Evolutionary conservation across 2,113 vertebrate genomes (phyloP).

Genomic region (Tragelaphus imberbis): DNA sequence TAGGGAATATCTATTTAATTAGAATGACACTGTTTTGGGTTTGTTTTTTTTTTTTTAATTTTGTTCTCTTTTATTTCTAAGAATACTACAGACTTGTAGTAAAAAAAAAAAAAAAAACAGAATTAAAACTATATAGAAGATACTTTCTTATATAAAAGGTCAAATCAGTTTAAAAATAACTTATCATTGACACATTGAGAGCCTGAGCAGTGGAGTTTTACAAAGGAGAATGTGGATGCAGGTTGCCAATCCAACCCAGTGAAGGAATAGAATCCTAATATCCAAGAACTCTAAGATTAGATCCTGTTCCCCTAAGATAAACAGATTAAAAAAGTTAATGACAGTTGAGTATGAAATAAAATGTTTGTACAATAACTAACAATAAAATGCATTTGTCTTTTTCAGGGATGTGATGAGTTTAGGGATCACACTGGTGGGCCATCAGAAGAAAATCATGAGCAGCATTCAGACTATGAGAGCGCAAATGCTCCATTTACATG

Average conservation of each 20-base stretch:
- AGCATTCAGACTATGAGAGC: constrained; percentile 99
- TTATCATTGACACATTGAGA: background rate
- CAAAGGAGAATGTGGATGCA: background rate
- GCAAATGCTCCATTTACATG: constrained; percentile 98
- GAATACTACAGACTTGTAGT: background rate
- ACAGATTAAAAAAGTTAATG: background rate
- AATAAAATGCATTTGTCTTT: constrained; percentile 72
- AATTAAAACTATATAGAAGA: background rate
- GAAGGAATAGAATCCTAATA: background rate
- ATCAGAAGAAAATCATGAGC: constrained; percentile 99
- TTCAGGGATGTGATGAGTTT: constrained; percentile 97
- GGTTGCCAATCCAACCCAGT: background rate
- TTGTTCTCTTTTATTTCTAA: background rate
- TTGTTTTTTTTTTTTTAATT: background rate
- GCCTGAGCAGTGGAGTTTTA: background rate
- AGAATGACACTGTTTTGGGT: background rate
- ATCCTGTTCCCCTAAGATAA: background rate
- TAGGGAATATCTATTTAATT: background rate
- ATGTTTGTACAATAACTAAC: constrained; percentile 51
- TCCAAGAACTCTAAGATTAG: background rate
- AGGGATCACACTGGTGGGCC: constrained; percentile 97
- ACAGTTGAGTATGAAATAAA: constrained; percentile 29
- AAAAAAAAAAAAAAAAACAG: too few species aligned
- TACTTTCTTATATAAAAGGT: background rate
- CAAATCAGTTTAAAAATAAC: background rate